A percentile compares a stretch with the other conserved stretches of the same genome.
Conservation (phyloP, 2,888 invertebrate species). For the Metopia argyrocephala region DNA sequence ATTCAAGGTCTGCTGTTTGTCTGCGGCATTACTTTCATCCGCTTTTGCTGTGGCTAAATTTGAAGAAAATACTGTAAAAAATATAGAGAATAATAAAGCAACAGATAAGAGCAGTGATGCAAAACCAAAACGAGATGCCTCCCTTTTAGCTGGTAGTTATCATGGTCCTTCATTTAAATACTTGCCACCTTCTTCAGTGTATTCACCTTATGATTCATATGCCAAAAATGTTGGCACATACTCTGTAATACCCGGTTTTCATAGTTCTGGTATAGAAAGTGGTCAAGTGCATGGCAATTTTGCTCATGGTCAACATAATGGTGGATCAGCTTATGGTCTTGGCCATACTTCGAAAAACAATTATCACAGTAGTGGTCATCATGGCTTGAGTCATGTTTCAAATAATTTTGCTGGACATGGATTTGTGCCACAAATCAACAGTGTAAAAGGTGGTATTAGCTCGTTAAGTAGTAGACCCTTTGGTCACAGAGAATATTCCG, state of each 20-base stretch:
- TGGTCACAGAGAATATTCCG: background rate
- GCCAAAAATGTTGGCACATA: slow-evolving; percentile 54
- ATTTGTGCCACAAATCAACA: slow-evolving; percentile 23
- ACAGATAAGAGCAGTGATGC: slow-evolving; percentile 31
- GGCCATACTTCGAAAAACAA: slow-evolving; percentile 49
- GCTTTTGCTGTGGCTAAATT: slow-evolving; percentile 41
- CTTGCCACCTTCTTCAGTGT: slow-evolving; percentile 67
- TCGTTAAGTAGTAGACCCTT: background rate
- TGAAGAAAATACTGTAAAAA: slow-evolving; percentile 48
- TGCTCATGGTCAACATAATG: slow-evolving; percentile 27
- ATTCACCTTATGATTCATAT: slow-evolving; percentile 35
- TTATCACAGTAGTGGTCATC: slow-evolving; percentile 52
- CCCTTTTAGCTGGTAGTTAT: slow-evolving; percentile 66
- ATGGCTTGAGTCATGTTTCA: slow-evolving; percentile 35
- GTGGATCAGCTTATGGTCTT: slow-evolving; percentile 3
- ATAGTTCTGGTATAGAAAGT: slow-evolving; percentile 22
- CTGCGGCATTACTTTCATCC: slow-evolving; percentile 34
- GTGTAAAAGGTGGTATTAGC: slow-evolving; percentile 3
- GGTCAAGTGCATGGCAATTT: slow-evolving; percentile 14
- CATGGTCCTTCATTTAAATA: slow-evolving; percentile 74
- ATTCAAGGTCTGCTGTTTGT: slow-evolving; percentile 40
- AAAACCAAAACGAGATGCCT: slow-evolving; percentile 72
- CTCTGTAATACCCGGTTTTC: slow-evolving; percentile 8
- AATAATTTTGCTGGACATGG: slow-evolving; percentile 33
- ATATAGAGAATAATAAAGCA: slow-evolving; percentile 6